These are phyloP conservation scores for Phania funesta DNA, from an alignment of 2,888 invertebrate genomes.

Conservation along the genomic window DNA sequence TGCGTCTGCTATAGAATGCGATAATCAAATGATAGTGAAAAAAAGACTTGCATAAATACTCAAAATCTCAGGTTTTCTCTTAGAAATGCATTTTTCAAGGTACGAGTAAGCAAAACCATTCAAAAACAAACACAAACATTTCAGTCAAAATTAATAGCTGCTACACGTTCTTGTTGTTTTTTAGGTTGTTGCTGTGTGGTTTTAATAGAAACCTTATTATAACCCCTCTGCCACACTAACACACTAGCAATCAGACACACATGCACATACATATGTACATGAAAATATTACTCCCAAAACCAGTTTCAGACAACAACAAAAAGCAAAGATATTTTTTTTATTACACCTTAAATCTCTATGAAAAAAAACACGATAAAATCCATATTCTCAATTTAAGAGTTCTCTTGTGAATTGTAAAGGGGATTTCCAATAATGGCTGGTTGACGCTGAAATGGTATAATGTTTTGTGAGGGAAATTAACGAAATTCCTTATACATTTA, in stretches of 20 bases:
- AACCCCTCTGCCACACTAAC: slow-evolving; percentile 24
- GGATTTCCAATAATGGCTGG: too few species aligned
- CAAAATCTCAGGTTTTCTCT: slow-evolving; percentile 39
- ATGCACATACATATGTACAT: background rate
- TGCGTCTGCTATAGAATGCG: slow-evolving; percentile 53
- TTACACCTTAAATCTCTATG: slow-evolving; percentile 13
- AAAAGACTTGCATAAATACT: slow-evolving; percentile 31
- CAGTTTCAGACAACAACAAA: slow-evolving; percentile 28
- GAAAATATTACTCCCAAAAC: slow-evolving; percentile 35
- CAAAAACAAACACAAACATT: too few species aligned
- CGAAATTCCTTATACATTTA: too few species aligned
- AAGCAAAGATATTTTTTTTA: background rate
- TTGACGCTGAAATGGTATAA: too few species aligned
- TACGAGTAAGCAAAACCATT: background rate
- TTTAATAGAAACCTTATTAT: slow-evolving; percentile 59
- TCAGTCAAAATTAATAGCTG: too few species aligned
- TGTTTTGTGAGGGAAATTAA: too few species aligned
- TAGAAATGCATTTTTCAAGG: slow-evolving; percentile 44
- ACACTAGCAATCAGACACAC: background rate
- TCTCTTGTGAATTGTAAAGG: too few species aligned
- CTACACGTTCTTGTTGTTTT: background rate
- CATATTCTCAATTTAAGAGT: too few species aligned
- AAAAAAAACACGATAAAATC: background rate
- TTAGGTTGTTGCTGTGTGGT: background rate
- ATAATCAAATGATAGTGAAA: slow-evolving; percentile 32